These are phyloP conservation scores for Mayetiola destructor DNA, from an alignment of 2,888 invertebrate species.

Conservation along the genomic window DNA sequence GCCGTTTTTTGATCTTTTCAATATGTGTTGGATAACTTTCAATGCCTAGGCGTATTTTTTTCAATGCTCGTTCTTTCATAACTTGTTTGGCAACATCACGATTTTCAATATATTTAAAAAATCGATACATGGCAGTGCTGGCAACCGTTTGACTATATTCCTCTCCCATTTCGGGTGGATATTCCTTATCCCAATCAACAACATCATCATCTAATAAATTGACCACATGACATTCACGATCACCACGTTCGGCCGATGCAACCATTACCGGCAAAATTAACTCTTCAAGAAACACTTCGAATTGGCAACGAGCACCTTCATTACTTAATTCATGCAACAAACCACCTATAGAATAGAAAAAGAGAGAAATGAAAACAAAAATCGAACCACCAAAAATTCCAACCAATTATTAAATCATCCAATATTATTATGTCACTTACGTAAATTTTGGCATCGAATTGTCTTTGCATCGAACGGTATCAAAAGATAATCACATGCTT, in stretches of 20 bases:
- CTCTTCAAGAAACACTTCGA: conserved; percentile 89
- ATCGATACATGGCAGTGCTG: conserved; percentile 89
- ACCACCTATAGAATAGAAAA: conserved; percentile 44
- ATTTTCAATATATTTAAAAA: conserved; percentile 99
- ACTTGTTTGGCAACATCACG: conserved; percentile 98
- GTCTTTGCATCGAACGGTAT: conserved; percentile 95
- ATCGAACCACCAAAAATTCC: background rate
- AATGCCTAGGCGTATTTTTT: conserved; percentile 96
- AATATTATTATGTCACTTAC: conserved; percentile 39
- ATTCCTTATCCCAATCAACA: conserved; percentile 97
- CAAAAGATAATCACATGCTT: conserved; percentile 96
- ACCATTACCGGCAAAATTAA: conserved; percentile 95
- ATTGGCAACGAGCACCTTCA: conserved; percentile 96
- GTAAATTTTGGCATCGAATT: conserved; percentile 88
- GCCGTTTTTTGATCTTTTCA: conserved; percentile 91
- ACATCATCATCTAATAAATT: conserved; percentile 90
- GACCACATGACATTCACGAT: conserved; percentile 95
- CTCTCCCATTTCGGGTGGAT: conserved; percentile 98
- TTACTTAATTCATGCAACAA: conserved; percentile 95
- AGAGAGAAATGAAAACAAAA: conserved; percentile 15
- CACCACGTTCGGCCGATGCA: conserved; percentile 80
- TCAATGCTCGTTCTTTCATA: conserved; percentile 93
- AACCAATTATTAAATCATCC: background rate
- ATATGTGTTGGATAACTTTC: conserved; percentile 99
- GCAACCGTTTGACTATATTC: conserved; percentile 92